These are phyloP conservation scores for Tridacna crocea DNA, from an alignment of 2,888 invertebrate species.

Conservation along the genomic window DNA sequence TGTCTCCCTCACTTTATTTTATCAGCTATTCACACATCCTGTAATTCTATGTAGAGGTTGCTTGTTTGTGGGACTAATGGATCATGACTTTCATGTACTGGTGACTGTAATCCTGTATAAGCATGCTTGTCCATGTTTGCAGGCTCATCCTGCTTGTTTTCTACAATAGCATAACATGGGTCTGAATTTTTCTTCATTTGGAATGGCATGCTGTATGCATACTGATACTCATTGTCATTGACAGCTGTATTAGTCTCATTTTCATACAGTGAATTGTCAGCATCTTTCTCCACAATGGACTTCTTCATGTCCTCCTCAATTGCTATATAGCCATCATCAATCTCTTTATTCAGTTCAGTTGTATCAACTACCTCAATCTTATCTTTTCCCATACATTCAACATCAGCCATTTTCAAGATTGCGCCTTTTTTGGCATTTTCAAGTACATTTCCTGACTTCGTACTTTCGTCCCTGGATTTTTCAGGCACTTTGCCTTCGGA, in stretches of 20 bases:
- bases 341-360: background rate
- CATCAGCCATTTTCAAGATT: background rate
- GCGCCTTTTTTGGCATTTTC: background rate
- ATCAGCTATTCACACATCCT: conserved; percentile 5
- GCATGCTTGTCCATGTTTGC: too few species aligned
- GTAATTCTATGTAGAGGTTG: conserved; percentile 15
- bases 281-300: background rate
- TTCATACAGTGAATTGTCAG: background rate
- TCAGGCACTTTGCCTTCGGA: background rate
- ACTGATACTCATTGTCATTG: background rate
- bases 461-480: background rate
- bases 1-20: background rate
- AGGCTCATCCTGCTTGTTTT: background rate
- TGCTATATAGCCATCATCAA: background rate
- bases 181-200: too few species aligned
- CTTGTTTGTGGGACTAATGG: conserved; percentile 6
- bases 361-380: background rate
- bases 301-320: background rate
- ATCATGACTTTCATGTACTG: background rate
- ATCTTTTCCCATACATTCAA: conserved; percentile 18
- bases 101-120: background rate
- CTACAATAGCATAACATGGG: background rate
- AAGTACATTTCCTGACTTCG: background rate
- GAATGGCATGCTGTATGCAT: too few species aligned
- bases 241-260: background rate